Conservation (phyloP, 2,888 invertebrate species). For the Lasioglossum leucozonium region DNA sequence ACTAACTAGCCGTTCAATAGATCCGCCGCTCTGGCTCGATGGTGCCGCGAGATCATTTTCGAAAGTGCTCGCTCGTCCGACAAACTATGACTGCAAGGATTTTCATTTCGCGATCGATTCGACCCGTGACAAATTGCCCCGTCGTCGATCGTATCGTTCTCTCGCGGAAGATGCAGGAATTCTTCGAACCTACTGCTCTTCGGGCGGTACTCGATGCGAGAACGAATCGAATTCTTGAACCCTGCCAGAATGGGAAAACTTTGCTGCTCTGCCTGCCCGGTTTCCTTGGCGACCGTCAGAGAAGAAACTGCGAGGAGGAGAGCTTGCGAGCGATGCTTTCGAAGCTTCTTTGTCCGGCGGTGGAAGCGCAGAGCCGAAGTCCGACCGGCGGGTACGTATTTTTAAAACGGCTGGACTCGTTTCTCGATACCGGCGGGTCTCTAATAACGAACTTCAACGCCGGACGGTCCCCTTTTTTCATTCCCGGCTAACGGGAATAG, state of each 20-base stretch:
- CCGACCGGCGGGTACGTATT: conserved; percentile 5
- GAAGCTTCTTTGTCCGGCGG: not conserved
- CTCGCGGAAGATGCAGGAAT: not conserved
- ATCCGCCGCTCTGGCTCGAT: not conserved
- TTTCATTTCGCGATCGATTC: not conserved
- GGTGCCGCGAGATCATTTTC: not conserved
- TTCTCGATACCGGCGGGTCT: conserved; percentile 13
- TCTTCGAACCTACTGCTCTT: too few relatives aligned
- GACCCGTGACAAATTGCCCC: too few relatives aligned
- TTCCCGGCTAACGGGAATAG: conserved; percentile 12
- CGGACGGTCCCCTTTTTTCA: conserved; percentile 5
- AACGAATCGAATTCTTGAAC: not conserved
- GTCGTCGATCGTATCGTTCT: not conserved
- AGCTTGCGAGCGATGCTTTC: not conserved
- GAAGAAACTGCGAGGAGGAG: not conserved
- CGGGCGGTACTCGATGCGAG: not conserved
- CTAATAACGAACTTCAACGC: conserved; percentile 17
- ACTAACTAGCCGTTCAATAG: conserved; percentile 3
- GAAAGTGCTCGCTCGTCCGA: not conserved
- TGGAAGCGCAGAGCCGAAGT: not conserved
- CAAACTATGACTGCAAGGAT: not conserved
- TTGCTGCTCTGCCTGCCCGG: not conserved
- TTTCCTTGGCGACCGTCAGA: not conserved
- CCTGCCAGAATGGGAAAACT: not conserved
- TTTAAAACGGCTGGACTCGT: conserved; percentile 35